Evolutionary conservation across 2,113 vertebrate species (phyloP).

Genomic region (Tichodroma muraria): DNA sequence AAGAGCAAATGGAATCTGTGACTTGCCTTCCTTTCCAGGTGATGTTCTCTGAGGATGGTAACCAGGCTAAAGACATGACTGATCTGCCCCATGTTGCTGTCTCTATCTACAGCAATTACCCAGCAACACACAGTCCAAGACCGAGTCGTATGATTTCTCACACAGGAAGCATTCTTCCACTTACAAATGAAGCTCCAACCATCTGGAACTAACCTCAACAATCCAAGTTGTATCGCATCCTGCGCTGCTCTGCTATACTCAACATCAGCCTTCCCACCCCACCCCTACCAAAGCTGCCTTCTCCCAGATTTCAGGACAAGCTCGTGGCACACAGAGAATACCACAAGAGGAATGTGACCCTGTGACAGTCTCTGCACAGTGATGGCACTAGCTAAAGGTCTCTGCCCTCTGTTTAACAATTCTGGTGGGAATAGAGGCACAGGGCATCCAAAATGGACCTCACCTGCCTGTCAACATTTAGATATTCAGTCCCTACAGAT

Average conservation of each 20-base stretch:
- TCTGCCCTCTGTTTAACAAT: background rate
- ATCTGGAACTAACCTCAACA: background rate
- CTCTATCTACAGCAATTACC: background rate
- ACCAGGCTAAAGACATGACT: background rate
- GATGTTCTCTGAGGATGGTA: background rate
- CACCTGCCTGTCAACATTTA: background rate
- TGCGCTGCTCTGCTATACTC: background rate
- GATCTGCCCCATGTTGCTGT: too few relatives aligned
- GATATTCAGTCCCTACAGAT: background rate
- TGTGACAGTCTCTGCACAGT: background rate
- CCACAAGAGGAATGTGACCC: background rate
- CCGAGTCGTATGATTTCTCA: accelerated
- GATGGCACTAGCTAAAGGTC: background rate
- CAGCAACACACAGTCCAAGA: background rate
- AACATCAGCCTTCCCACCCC: background rate
- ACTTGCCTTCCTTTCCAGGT: background rate
- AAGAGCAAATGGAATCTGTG: background rate
- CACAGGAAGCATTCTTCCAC: background rate
- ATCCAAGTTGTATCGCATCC: background rate
- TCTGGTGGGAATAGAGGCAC: background rate
- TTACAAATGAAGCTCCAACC: background rate
- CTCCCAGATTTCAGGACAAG: background rate
- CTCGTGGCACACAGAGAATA: background rate
- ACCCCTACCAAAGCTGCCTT: background rate
- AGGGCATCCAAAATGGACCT: background rate